Conservation (phyloP, 2,797 vertebrate species). For the Euthynnus affinis region DNA sequence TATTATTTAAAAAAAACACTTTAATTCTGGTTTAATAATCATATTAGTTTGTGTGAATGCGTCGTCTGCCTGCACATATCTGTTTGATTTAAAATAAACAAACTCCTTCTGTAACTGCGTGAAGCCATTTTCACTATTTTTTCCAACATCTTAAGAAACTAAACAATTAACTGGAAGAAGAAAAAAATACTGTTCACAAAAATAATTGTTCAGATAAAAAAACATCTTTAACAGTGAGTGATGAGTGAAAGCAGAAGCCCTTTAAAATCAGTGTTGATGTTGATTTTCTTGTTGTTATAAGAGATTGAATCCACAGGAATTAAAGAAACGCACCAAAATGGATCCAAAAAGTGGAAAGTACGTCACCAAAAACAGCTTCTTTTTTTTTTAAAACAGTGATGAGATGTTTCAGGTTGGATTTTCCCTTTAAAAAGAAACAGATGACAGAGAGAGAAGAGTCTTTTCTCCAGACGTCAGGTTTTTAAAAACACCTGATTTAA, state of each 20-base stretch:
- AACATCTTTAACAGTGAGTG: too few species aligned
- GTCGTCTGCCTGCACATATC: too few species aligned
- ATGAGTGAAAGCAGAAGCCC: conserved; percentile 1
- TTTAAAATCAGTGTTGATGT: background rate
- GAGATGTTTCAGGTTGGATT: conserved; percentile 45
- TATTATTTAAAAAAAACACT: too few species aligned
- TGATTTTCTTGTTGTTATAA: background rate
- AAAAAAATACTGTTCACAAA: too few species aligned
- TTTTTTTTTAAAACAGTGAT: background rate
- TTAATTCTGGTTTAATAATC: too few species aligned
- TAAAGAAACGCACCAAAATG: background rate
- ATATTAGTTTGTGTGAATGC: too few species aligned
- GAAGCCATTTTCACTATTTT: too few species aligned
- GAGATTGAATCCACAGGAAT: background rate
- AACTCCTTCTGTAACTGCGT: too few species aligned
- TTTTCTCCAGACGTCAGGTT: background rate
- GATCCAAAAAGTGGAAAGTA: background rate
- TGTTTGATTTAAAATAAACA: too few species aligned
- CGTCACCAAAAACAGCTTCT: background rate
- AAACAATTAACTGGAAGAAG: too few species aligned
- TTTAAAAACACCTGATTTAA: background rate
- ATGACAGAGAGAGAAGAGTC: background rate
- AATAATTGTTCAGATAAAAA: too few species aligned
- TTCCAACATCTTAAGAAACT: too few species aligned
- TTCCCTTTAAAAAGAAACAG: conserved; percentile 30